Base-by-base conservation (phyloP, 2,888 invertebrate species). In the Unio delphinus region DNA sequence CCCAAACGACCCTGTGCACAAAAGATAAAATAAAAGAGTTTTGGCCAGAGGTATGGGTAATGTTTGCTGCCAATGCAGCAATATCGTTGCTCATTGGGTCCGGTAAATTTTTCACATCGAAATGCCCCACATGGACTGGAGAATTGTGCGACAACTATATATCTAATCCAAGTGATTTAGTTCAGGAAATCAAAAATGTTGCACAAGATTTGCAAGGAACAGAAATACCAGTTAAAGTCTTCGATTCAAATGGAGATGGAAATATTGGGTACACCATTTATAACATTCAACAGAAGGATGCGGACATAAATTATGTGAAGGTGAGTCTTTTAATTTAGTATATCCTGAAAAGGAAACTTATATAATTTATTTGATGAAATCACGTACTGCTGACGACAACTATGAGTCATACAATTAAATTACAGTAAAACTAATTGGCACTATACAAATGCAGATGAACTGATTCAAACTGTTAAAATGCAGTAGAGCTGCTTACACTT, bases 221-320 rank as follows among this genome's bases (percentile, higher is more conserved):
- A 54, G 65, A 61, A 4, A 28, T 23, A n/a, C 18, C 28, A 11
- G 26, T 59, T 15, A 28, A 34, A 54, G 57, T 73, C 7, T 73
- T 73, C 55, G 62, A 70, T 55, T 58, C 64, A 6, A 70, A 73
- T 54, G 73, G 73, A 7, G 70, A 73, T 56, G 73, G 73, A 45
- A 68, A 65, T n/a, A 63, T 68, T 8, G 73, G 73, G 11, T 73
- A 73, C 54, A 68, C 45, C 34, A 73, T 73, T 6, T 68, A 73
- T 55, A 63, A 70, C 26, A 55, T 70, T 2, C 65, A 70, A 45
- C 45, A 45, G 45, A 45, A 15, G 15, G 15, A 45, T 11, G 11
- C 11, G 45, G 15, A 3, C 11, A 11, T 45, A 3, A 11, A 11
- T 45, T 45, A 45, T 45, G 45, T 15, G 15, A 45, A 45, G 2